These are phyloP conservation scores for Xyrauchen texanus DNA, from an alignment of 2,113 vertebrate genomes.

Conservation along the genomic window DNA sequence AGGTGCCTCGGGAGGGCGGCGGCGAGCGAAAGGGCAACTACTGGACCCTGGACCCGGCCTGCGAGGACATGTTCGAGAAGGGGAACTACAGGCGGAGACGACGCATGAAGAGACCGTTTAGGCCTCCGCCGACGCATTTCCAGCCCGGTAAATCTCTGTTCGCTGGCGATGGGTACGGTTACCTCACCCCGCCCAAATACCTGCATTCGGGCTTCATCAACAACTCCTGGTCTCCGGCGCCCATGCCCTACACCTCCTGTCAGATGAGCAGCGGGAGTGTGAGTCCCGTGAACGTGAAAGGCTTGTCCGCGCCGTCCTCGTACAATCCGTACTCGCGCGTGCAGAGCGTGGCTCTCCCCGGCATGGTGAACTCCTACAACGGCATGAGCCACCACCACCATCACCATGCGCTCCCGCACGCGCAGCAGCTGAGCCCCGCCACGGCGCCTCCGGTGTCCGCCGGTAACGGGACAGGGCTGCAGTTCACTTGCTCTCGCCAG, in stretches of 20 bases:
- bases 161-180: slow-evolving; percentile 86
- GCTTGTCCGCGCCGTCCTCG: slow-evolving; percentile 84
- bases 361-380: slow-evolving; percentile 96
- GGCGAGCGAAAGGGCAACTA: slow-evolving; percentile 98
- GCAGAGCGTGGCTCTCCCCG: slow-evolving; percentile 88
- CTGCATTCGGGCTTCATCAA: slow-evolving; percentile 95
- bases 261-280: slow-evolving; percentile 89
- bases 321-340: slow-evolving; percentile 91
- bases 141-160: slow-evolving; percentile 91
- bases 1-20: slow-evolving; percentile 95
- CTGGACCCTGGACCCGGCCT: slow-evolving; percentile 98
- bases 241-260: slow-evolving; percentile 91
- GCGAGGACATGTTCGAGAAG: slow-evolving; percentile 99
- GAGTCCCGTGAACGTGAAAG: slow-evolving; percentile 88
- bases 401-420: slow-evolving; percentile 59
- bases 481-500: slow-evolving; percentile 94
- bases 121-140: slow-evolving; percentile 92
- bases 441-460: slow-evolving; percentile 84
- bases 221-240: slow-evolving; percentile 92
- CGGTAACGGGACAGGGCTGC: slow-evolving; percentile 81
- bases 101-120: slow-evolving; percentile 97
- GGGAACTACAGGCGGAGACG: slow-evolving; percentile 95
- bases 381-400: slow-evolving; percentile 85
- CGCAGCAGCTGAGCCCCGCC: slow-evolving; percentile 89
- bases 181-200: slow-evolving; percentile 94